phyloP scores from a whole-genome alignment of 2,888 invertebrate genomes.

The Neoscelio sp. region DNA sequence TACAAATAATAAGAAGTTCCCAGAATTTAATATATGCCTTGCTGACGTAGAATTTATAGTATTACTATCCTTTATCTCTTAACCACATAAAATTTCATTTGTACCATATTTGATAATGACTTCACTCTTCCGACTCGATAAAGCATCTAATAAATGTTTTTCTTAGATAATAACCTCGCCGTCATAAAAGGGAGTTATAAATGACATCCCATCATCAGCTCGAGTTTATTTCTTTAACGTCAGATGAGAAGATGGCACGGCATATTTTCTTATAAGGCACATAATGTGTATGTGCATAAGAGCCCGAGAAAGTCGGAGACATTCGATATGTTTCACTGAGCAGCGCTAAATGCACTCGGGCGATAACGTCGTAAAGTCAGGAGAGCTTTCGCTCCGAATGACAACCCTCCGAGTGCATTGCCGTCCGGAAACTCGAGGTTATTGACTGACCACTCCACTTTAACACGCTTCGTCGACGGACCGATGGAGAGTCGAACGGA shows the following conservation, averaged over 20 bases:
- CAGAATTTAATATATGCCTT: too few species aligned
- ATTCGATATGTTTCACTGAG: constrained; percentile 72
- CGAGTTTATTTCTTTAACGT: constrained; percentile 29
- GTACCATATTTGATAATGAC: not conserved
- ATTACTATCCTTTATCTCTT: too few species aligned
- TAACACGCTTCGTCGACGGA: constrained; percentile 71
- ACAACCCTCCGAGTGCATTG: constrained; percentile 80
- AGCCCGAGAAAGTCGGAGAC: constrained; percentile 47
- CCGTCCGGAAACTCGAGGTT: constrained; percentile 79
- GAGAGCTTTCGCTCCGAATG: constrained; percentile 80
- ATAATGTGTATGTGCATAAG: constrained; percentile 45
- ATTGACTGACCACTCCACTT: constrained; percentile 82
- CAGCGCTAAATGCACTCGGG: constrained; percentile 76
- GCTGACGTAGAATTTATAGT: too few species aligned
- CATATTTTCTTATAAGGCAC: constrained; percentile 55
- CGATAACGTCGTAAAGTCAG: constrained; percentile 79
- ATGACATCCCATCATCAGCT: not conserved
- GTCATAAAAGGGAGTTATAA: not conserved
- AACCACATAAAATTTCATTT: not conserved
- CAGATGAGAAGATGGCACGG: constrained; percentile 26
- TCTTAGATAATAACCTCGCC: not conserved
- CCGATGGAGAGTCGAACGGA: constrained; percentile 65
- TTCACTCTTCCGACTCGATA: not conserved
- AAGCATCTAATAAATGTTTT: not conserved
- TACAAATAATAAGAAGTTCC: too few species aligned